phyloP scores from a whole-genome alignment of 1,140 invertebrate species.

The Phymorhynchus buccinoides region DNA sequence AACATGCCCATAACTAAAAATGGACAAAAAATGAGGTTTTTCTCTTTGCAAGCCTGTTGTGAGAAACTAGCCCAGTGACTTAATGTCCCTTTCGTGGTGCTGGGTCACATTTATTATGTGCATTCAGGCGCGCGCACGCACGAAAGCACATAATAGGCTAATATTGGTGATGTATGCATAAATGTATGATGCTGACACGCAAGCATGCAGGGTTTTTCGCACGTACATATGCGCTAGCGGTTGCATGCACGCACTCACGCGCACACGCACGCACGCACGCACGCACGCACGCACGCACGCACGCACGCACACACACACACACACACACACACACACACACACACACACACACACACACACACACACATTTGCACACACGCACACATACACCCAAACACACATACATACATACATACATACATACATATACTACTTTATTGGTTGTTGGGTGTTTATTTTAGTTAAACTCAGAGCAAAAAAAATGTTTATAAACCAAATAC shows the following conservation, averaged over 20 bases:
- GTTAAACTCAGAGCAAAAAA: too few species aligned
- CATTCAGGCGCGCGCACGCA: too few species aligned
- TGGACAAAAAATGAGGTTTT: too few species aligned
- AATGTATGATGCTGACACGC: not conserved
- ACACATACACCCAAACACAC: slow-evolving; percentile 11
- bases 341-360: slow-evolving; percentile 23
- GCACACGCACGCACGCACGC: not conserved
- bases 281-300: not conserved
- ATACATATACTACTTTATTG: not conserved
- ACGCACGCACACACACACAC: not conserved
- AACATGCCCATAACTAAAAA: too few species aligned
- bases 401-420: slow-evolving; percentile 13
- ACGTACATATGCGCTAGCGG: not conserved
- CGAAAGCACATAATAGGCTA: not conserved
- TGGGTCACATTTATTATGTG: too few species aligned
- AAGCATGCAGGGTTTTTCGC: not conserved
- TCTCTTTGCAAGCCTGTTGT: too few species aligned
- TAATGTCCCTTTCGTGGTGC: too few species aligned
- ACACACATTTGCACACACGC: slow-evolving; percentile 3
- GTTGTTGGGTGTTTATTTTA: too few species aligned
- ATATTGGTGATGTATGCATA: not conserved
- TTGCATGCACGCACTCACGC: not conserved
- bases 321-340: slow-evolving; percentile 21
- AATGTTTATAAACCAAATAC: too few species aligned
- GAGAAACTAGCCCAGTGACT: too few species aligned